Base-by-base conservation (phyloP, 2,797 vertebrate species). In the Myotis findleyi region DNA sequence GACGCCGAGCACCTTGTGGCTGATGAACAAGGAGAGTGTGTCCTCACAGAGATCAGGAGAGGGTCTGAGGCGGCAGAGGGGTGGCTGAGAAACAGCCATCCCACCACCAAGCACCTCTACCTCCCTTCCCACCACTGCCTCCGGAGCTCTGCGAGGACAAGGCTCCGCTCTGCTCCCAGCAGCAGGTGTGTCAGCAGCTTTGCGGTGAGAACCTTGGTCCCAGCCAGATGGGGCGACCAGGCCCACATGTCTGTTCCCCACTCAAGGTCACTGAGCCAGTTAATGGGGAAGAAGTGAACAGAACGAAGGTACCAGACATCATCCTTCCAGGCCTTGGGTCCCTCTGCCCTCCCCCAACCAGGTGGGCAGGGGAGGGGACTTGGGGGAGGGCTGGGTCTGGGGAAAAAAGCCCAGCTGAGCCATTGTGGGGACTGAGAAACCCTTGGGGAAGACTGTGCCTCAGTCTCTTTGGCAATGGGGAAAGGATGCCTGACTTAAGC, bases 211-310 rank as follows among this genome's bases (percentile, higher is more conserved):
- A 87, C 30, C 2, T 3, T 53, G 79, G 89, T 96, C 94, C 92
- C 93, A 75, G 94, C 90, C 96, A 96, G 96, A 96, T 97, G 96
- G 96, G 83, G 68, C 0, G 13, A 62, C 44, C 75, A 93, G 88
- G 79, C 47, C 55, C 75, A 20, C 44, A 36, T 2, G 75, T 79
- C 86, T 76, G 30, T 59, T 95, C 77, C 41, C 53, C 4, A 4
- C 71, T 96, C 95, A 97, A 97, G 96, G 96, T 97, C 96, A 94
- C 38, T 25, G 41, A 89, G 86, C 47, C 59, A 36, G 77, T 73
- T 93, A 83, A 72, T 81, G 57, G 6, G 59, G 11, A 76, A 77
- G 77, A 84, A 75, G 68, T 73, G 72, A 87, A 71, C 25, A 89
- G 95, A 90, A 84, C 4, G 9, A 86, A 36, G 44, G 6, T 30